phyloP scores from a whole-genome alignment of 2,888 invertebrate species.

The Andricus curvator region DNA sequence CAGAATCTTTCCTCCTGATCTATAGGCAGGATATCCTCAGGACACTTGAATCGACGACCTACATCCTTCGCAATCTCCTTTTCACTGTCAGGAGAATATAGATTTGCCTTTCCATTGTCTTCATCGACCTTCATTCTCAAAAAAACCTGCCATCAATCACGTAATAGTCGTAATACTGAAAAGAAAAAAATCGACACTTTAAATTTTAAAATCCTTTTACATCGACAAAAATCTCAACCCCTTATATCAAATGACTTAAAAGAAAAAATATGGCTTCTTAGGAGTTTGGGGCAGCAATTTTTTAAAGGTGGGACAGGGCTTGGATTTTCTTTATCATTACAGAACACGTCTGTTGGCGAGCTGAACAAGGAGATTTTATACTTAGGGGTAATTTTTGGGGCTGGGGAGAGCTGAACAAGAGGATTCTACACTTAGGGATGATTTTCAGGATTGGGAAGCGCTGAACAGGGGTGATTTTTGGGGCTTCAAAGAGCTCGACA shows the following conservation, averaged over 20 bases:
- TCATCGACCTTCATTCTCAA: slow-evolving; percentile 7
- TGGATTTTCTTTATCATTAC: too few relatives aligned
- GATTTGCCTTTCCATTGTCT: slow-evolving; percentile 40
- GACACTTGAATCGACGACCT: slow-evolving; percentile 71
- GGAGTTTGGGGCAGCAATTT: too few relatives aligned
- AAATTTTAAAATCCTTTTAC: neutral
- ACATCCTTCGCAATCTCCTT: slow-evolving; percentile 59
- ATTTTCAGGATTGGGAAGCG: too few relatives aligned
- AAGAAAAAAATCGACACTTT: neutral
- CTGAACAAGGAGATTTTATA: too few relatives aligned
- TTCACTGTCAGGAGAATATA: slow-evolving; percentile 29
- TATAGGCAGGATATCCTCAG: slow-evolving; percentile 73
- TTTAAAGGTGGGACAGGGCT: too few relatives aligned
- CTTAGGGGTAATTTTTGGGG: too few relatives aligned
- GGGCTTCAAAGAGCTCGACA: too few relatives aligned
- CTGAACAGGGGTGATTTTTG: too few relatives aligned
- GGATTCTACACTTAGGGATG: too few relatives aligned
- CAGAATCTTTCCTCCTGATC: slow-evolving; percentile 60
- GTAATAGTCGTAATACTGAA: slow-evolving; percentile 21
- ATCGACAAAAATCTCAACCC: neutral
- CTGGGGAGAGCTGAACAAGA: too few relatives aligned
- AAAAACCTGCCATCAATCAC: slow-evolving; percentile 27
- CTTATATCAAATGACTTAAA: neutral
- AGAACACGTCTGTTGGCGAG: too few relatives aligned
- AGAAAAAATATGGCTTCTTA: too few relatives aligned